Percentiles rank a stretch among this genome's conserved stretches.
phyloP scores from a whole-genome alignment of 2,113 vertebrate genomes.

The Cebus imitator region DNA sequence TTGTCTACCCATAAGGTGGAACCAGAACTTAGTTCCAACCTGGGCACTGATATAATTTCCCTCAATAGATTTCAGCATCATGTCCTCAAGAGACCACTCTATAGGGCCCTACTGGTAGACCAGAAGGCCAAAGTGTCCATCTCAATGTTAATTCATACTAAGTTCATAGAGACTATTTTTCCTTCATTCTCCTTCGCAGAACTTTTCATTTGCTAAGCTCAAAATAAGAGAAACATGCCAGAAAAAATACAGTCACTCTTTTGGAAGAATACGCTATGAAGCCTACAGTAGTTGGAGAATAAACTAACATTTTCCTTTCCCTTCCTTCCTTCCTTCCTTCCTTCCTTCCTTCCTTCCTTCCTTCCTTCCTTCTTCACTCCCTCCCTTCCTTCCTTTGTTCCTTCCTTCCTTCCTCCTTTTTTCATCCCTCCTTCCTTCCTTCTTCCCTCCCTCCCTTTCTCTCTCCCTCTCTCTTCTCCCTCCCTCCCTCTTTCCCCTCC shows the following conservation, averaged over 20 bases:
- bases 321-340: not conserved
- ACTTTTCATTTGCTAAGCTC: not conserved
- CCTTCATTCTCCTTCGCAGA: not conserved
- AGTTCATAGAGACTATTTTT: not conserved
- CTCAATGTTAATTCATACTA: not conserved
- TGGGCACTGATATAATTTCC: not conserved
- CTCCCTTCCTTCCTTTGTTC: not conserved
- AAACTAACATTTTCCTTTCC: not conserved
- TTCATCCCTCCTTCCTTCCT: no score
- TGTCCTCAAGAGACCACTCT: not conserved
- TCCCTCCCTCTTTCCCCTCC: not conserved
- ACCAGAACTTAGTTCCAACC: not conserved
- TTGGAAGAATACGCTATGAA: not conserved
- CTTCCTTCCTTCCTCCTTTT: accelerated
- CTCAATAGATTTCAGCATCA: accelerated
- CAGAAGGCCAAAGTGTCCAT: not conserved
- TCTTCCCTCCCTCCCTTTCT: no score
- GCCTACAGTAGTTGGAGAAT: not conserved
- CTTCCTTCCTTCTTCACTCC: accelerated
- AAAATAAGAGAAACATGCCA: not conserved
- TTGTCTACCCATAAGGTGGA: not conserved
- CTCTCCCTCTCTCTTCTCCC: accelerated
- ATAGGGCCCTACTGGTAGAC: not conserved
- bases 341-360: accelerated
- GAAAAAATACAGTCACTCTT: not conserved